Conservation (phyloP, 2,888 invertebrate species). For the Onthophagus sagittarius region DNA sequence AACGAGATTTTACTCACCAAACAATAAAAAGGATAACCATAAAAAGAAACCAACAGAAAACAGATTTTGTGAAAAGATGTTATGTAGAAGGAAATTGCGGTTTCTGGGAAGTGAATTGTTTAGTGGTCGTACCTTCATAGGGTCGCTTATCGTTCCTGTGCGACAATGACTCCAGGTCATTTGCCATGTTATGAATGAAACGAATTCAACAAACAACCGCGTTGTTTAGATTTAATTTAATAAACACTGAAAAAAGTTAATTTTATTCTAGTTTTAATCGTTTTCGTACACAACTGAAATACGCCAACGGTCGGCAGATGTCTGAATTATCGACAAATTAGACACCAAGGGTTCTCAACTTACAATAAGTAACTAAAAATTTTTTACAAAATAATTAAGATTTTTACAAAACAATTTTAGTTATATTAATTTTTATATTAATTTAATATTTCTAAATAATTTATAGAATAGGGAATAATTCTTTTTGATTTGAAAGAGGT, state of each 20-base stretch:
- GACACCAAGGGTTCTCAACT: background rate
- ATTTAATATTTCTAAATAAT: too few species aligned
- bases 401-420: too few species aligned
- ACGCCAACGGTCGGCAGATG: background rate
- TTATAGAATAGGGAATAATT: too few species aligned
- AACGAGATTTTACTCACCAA: too few species aligned
- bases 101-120: background rate
- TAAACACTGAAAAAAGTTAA: background rate
- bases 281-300: background rate
- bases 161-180: slow-evolving; percentile 17
- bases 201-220: background rate
- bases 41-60: too few species aligned
- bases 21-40: too few species aligned
- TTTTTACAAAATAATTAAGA: too few species aligned
- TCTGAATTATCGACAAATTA: background rate
- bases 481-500: background rate
- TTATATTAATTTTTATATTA: too few species aligned
- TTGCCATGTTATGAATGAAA: slow-evolving; percentile 17
- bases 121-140: slow-evolving; percentile 13
- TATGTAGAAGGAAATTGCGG: background rate
- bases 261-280: background rate
- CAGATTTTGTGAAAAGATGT: too few species aligned
- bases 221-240: background rate
- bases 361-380: background rate
- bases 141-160: slow-evolving; percentile 13